Base-by-base conservation (phyloP, 1,140 invertebrate species). In the Nephila pilipes region DNA sequence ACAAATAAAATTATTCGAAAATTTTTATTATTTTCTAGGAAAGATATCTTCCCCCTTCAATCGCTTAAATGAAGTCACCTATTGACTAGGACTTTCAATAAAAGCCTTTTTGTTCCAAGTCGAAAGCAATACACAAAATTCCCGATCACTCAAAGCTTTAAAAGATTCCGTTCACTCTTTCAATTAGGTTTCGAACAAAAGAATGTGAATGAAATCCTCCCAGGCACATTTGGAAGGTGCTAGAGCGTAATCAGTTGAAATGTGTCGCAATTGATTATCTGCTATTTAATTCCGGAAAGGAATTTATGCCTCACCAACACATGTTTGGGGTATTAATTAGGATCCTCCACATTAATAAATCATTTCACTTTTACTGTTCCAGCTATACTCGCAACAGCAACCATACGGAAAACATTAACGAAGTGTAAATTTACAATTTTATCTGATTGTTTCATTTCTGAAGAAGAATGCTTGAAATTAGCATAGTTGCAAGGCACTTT, bases 101-200 rank as follows among this genome's bases (percentile, higher is more conserved):
- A 75, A 75, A 83, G 81, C 54, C 81, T 83, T 83, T 83, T 54
- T 83, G 81, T 83, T 83, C 54, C 32, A 83, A 83, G 81, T 55
- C 81, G 38, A 55, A 83, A 83, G 81, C 81, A 83, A 83, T 83
- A 55, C 81, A 29, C 46, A 83, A 83, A 83, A 83, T 83, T 54
- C 36, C 46, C 22, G 54, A 57, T 83, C 38, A 32, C 81, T 83
- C 22, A 22, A 22, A 54, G 81, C 38, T 55, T 83, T 83, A 83
- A 83, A 83, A 83, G 81, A 55, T 57, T 29, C 38, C n/a, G 22
- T 57, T 22, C 81, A 55, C 80, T 81, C 85, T 63, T 60, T 60
- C 85, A 87, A 87, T 87, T 87, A 87, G 25, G 29, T n/a, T 25
- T 60, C 22, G 55, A 87, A 87, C 85, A 87, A 87, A 87, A 87